Base-by-base conservation (phyloP, 2,888 invertebrate species). In the Nipponacmea schrenckii region DNA sequence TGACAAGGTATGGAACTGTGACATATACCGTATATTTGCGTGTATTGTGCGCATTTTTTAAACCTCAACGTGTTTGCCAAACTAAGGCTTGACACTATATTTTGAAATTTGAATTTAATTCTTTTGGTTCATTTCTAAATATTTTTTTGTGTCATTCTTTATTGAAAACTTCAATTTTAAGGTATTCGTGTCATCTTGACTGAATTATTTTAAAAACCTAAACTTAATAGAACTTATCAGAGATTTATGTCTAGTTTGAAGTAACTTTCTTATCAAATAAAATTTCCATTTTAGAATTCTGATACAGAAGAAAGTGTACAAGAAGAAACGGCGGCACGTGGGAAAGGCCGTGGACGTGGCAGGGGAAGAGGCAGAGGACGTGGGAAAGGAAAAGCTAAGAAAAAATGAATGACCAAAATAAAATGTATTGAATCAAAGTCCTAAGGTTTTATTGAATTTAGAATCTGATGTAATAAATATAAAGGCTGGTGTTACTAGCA, bases 301-400 rank as follows among this genome's bases (percentile, higher is more conserved):
- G 56, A 56, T 24, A 24, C 20, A 12, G 56, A 24, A 56, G 24
- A 14, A 12, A 56, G 56, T 56, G 56, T 10, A 63, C 62, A 68
- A 56, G 62, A 5, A 31, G 62, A 46, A 44, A 56, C 20, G 4
- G 3, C 31, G 5, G 7, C 2, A 39, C 17, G 46, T 1, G 56
- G 17, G 31, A 66, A 27, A 70, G 27, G 64, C 0, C 20, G 46
- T 10, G 65, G 48, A 27, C 39, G 56, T 24, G 26, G 26, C 15
- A 44, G 66, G 39, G 70, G 50, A 17, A 50, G 70, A 44, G 39
- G 24, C 50, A 48, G 62, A 3, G 66, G 56, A 26, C 17, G 63
- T 27, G 67, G 48, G 24, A 63, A 48, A 27, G 67, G 48, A 48
- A 71, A 67, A 46, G 67, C 24, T 26, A 67, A 62, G n/a, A 63